phyloP scores from a whole-genome alignment of 2,113 vertebrate species.

The Mola mola region DNA sequence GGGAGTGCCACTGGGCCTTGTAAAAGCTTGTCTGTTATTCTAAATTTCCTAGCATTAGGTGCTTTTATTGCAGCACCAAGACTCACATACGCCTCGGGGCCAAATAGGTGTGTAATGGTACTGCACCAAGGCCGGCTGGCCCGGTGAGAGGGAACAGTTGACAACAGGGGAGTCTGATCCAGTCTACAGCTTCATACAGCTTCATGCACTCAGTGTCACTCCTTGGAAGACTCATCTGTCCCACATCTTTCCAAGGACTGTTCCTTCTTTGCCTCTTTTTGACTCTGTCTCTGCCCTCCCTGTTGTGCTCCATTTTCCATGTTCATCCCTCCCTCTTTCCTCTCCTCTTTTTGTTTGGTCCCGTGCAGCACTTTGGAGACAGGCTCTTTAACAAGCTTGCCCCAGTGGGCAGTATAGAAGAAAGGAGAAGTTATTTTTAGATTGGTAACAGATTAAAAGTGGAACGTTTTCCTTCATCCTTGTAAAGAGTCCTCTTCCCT shows the following conservation, averaged over 20 bases:
- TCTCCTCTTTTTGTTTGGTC: conserved; percentile 59
- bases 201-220: conserved; percentile 54
- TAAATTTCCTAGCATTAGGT: conserved; percentile 75
- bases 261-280: conserved; percentile 41
- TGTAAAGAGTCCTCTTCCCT: conserved; percentile 61
- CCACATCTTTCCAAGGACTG: conserved; percentile 41
- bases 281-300: conserved; percentile 40
- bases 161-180: conserved; percentile 50
- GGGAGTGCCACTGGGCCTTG: conserved; percentile 60
- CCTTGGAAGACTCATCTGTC: conserved; percentile 34
- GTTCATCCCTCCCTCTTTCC: conserved; percentile 46
- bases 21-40: conserved; percentile 75
- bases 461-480: conserved; percentile 69
- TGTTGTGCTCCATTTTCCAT: conserved; percentile 61
- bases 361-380: conserved; percentile 57
- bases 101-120: conserved; percentile 68
- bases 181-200: conserved; percentile 36
- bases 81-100: conserved; percentile 68
- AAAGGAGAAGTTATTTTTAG: conserved; percentile 75
- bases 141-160: conserved; percentile 59
- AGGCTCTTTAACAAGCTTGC: conserved; percentile 78
- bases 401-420: conserved; percentile 75
- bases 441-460: conserved; percentile 68
- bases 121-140: conserved; percentile 14
- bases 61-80: conserved; percentile 74